These are phyloP conservation scores for Abscondita cerata DNA, from an alignment of 2,888 invertebrate genomes.

Conservation along the genomic window DNA sequence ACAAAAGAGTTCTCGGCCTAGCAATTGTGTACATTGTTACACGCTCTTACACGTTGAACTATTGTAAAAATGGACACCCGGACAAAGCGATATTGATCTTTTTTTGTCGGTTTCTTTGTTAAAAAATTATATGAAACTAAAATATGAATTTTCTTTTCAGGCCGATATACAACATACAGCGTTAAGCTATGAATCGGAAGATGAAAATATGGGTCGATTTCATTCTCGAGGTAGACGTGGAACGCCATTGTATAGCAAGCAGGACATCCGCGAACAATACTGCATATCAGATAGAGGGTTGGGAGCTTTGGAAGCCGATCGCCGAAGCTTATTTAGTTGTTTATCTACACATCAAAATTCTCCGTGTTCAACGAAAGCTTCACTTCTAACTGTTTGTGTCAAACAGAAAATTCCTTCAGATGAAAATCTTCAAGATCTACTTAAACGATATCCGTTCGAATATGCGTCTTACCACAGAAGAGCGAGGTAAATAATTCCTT, in stretches of 20 bases:
- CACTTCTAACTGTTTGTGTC: conserved; percentile 86
- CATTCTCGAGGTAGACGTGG: conserved; percentile 65
- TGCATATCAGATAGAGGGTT: conserved; percentile 91
- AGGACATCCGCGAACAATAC: conserved; percentile 88
- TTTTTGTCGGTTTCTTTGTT: too few species aligned
- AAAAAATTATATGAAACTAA: too few species aligned
- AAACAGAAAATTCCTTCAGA: conserved; percentile 86
- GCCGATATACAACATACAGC: conserved; percentile 74
- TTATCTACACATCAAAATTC: conserved; percentile 78
- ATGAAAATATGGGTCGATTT: conserved; percentile 78
- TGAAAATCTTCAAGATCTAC: conserved; percentile 76
- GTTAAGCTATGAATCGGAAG: conserved; percentile 81
- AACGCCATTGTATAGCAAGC: conserved; percentile 77
- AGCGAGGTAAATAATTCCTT: conserved; percentile 62
- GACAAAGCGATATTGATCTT: neutral
- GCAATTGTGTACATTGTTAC: neutral
- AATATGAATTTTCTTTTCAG: conserved; percentile 59
- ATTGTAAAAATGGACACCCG: neutral
- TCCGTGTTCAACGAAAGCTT: conserved; percentile 69
- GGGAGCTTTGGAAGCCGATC: conserved; percentile 75
- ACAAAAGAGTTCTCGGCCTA: neutral
- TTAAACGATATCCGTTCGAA: conserved; percentile 64
- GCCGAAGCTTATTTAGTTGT: conserved; percentile 81
- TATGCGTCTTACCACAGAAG: conserved; percentile 83
- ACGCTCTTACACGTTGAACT: neutral